These are phyloP conservation scores for Rhynchotus rufescens DNA, from an alignment of 2,797 vertebrate genomes.

Conservation along the genomic window DNA sequence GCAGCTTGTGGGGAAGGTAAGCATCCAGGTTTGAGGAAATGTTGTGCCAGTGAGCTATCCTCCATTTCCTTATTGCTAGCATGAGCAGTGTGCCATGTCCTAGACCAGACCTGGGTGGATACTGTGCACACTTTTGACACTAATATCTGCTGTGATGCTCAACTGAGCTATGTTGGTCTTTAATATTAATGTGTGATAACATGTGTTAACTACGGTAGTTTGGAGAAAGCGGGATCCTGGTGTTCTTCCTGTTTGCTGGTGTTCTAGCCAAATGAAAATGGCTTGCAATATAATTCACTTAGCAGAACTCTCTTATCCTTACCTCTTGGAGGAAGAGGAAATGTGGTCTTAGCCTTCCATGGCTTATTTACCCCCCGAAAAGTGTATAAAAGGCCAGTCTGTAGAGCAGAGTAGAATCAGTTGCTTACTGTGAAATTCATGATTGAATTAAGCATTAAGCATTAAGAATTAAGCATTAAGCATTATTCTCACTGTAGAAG, in stretches of 20 bases:
- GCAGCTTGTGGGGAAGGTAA: constrained; percentile 97
- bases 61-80: not conserved
- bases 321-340: not conserved
- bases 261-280: not conserved
- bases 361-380: not conserved
- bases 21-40: not conserved
- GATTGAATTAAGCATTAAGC: too few relatives aligned
- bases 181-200: not conserved
- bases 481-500: not conserved
- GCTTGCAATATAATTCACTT: not conserved
- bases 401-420: not conserved
- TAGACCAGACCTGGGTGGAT: not conserved
- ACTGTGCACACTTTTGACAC: not conserved
- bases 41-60: not conserved
- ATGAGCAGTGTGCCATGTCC: not conserved
- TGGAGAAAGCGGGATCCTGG: not conserved
- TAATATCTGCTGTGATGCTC: not conserved
- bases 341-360: not conserved
- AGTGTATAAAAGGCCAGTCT: not conserved
- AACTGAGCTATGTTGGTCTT: not conserved
- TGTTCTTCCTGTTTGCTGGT: not conserved
- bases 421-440: not conserved
- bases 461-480: too few relatives aligned
- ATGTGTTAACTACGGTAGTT: not conserved
- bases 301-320: not conserved